These are phyloP conservation scores for Matsumurasca onukii DNA, from an alignment of 1,140 invertebrate species.

Conservation along the genomic window DNA sequence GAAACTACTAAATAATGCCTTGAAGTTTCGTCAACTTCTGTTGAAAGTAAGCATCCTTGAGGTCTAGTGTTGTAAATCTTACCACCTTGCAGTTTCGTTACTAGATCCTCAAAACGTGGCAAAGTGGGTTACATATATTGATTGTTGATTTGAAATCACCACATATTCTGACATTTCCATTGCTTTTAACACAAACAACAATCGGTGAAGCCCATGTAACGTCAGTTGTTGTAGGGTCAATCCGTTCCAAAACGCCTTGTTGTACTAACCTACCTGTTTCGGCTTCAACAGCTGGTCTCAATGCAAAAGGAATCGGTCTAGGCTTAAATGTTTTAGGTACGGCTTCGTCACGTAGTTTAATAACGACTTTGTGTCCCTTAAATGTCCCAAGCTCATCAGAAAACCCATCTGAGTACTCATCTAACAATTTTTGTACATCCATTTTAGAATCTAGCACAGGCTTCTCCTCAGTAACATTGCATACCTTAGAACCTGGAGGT, in stretches of 20 bases:
- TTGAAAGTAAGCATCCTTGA: conserved; percentile 1
- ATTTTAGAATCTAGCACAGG: too few species aligned
- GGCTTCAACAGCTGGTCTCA: background rate
- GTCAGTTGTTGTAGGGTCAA: background rate
- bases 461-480: too few species aligned
- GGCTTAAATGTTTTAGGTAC: background rate
- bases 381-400: too few species aligned
- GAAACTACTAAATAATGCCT: too few species aligned
- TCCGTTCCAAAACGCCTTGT: background rate
- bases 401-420: too few species aligned
- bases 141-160: background rate
- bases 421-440: too few species aligned
- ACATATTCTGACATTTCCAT: background rate
- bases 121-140: background rate
- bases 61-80: background rate
- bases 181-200: background rate
- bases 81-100: background rate
- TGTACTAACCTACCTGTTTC: background rate
- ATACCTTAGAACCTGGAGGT: too few species aligned
- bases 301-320: background rate
- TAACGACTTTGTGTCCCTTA: background rate
- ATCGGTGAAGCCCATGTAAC: background rate
- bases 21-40: too few species aligned
- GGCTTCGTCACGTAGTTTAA: background rate
- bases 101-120: background rate